phyloP scores from a whole-genome alignment of 2,797 vertebrate species.

The Sciurus vulgaris region DNA sequence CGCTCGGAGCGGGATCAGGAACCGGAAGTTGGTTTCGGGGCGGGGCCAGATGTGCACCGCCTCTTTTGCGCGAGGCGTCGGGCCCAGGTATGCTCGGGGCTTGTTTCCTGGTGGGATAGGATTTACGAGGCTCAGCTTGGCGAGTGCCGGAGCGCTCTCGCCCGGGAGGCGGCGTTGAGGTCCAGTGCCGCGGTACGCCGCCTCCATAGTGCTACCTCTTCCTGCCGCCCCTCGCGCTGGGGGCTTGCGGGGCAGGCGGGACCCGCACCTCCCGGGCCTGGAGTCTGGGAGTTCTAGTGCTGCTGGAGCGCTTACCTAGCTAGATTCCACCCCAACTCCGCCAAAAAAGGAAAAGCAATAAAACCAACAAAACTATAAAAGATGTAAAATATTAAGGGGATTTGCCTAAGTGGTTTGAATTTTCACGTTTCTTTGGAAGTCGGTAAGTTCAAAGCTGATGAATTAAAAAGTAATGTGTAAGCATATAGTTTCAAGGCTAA shows the following conservation, averaged over 20 bases:
- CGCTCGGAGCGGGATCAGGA: not conserved
- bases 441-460: constrained; percentile 20
- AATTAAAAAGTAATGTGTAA: constrained; percentile 5
- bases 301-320: not conserved
- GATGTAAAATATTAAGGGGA: not conserved
- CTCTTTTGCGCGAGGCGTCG: accelerated
- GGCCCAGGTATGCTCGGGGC: accelerated
- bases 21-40: not conserved
- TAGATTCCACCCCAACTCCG: not conserved
- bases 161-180: accelerated
- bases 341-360: not conserved
- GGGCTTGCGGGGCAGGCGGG: not conserved
- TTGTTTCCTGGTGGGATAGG: accelerated
- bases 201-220: not conserved
- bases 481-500: not conserved
- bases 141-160: accelerated
- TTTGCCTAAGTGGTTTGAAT: not conserved
- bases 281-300: not conserved
- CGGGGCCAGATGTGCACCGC: accelerated
- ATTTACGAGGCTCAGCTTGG: accelerated
- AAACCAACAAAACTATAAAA: not conserved
- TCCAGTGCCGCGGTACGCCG: not conserved
- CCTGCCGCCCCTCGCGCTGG: not conserved
- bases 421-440: not conserved
- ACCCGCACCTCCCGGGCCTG: no score